Evolutionary conservation across 2,888 invertebrate genomes (phyloP).

Genomic region (Callosobruchus maculatus): DNA sequence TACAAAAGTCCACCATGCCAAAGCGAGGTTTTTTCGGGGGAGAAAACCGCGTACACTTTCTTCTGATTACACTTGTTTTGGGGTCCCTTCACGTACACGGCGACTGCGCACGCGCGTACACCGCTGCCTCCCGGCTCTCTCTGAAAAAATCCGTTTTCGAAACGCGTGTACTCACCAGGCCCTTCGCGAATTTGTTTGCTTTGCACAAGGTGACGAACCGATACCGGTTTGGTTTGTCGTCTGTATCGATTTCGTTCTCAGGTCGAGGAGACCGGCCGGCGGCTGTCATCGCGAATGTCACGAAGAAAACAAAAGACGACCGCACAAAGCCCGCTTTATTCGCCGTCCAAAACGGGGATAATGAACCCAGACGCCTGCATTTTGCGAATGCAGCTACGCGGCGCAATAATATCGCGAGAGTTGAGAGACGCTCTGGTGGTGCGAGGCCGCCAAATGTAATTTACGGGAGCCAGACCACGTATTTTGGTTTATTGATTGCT

Average conservation of each 20-base stretch:
- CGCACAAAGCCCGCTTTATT: not conserved
- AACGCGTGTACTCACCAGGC: not conserved
- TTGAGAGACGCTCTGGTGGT: not conserved
- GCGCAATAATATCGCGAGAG: too few relatives aligned
- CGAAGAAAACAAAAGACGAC: not conserved
- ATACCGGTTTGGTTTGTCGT: not conserved
- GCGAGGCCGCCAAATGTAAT: not conserved
- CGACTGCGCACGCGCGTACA: constrained; percentile 30
- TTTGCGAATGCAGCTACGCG: not conserved
- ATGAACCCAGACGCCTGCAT: not conserved
- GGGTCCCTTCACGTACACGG: constrained; percentile 12
- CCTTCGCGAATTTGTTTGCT: not conserved
- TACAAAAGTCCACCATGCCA: constrained; percentile 26
- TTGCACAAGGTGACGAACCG: not conserved
- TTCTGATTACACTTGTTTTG: constrained; percentile 45
- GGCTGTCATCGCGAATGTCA: not conserved
- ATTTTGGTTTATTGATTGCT: constrained; percentile 31
- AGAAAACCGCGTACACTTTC: constrained; percentile 28
- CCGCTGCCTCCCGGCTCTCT: too few relatives aligned
- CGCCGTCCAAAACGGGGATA: not conserved
- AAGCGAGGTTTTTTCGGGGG: constrained; percentile 26
- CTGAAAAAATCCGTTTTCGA: not conserved
- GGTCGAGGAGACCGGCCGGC: not conserved
- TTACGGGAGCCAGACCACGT: not conserved
- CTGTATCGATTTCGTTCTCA: not conserved